Base-by-base conservation (phyloP, 1,140 invertebrate species). In the Drosophila arizonae region DNA sequence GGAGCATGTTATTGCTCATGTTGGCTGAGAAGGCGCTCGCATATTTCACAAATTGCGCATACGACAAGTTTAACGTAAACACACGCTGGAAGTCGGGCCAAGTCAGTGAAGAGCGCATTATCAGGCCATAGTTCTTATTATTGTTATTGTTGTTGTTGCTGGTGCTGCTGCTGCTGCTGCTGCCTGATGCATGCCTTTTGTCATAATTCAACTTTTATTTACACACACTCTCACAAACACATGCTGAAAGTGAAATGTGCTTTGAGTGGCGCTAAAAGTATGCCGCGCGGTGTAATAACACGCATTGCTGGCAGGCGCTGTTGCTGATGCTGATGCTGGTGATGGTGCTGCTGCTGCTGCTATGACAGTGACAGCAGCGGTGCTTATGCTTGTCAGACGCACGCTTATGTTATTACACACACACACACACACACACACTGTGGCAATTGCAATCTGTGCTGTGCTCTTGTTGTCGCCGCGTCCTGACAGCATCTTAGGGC, bases 41-140 rank as follows among this genome's bases (percentile, higher is more conserved):
- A 88, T 88, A 88, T 88, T 88, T 88, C 84, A 88, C 84, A 88
- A 88, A 88, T 88, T 88, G 84, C 84, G 77, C 84, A 88, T 88
- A 88, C 84, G 84, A 88, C 84, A 88, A 88, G 84, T 84, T 88
- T 84, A 88, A 80, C 84, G 80, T 36, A 72, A 54, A 68, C 64
- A 60, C 70, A 72, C 43, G 69, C 72, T 61, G 33, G n/a, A 57
- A 79, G 68, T 64, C 55, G 63, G 54, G 54, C 2, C 39, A 72
- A 78, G 77, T 77, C 75, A 69, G 50, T 66, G 60, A 58, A 77
- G 68, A 71, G 79, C 84, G 73, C 84, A 89, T 88, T 88, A 88
- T 84, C 84, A 87, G 68, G 62, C 76, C 56, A 79, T 82, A 76
- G 72, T 77, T 69, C 30, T 63, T 69, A 26, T n/a, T 36, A 28